phyloP scores from a whole-genome alignment of 2,888 invertebrate genomes.

The Lathronympha strigana region DNA sequence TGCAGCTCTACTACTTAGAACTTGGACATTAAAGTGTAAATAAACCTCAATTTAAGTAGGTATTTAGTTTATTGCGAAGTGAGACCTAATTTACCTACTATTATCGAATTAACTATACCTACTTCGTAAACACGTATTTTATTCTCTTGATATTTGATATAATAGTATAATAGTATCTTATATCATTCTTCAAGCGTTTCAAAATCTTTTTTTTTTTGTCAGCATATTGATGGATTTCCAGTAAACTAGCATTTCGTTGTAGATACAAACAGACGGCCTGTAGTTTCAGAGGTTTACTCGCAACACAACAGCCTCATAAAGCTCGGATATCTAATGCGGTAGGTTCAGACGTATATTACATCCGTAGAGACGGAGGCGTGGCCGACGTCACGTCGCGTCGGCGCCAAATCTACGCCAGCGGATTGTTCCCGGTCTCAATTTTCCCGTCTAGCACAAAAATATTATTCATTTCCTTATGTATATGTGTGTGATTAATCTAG shows the following conservation, averaged over 20 bases:
- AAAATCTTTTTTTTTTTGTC: neutral
- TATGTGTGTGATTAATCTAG: neutral
- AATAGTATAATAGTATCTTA: neutral
- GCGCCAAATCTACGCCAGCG: constrained; percentile 68
- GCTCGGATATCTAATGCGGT: constrained; percentile 51
- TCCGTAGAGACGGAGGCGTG: constrained; percentile 72
- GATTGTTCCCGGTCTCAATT: constrained; percentile 64
- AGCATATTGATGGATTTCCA: neutral
- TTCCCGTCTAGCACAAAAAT: constrained; percentile 49
- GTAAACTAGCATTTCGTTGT: neutral
- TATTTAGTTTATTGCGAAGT: constrained; percentile 6
- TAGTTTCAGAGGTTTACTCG: neutral
- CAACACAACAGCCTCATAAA: constrained; percentile 5
- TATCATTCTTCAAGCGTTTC: neutral
- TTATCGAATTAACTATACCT: constrained; percentile 13
- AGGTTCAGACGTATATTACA: constrained; percentile 61
- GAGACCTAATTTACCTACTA: constrained; percentile 6
- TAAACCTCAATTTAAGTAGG: constrained; percentile 2
- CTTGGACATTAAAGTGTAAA: constrained; percentile 10
- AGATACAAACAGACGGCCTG: too few relatives aligned
- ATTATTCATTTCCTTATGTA: constrained; percentile 6
- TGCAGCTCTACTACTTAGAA: constrained; percentile 12
- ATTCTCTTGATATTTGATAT: constrained; percentile 8
- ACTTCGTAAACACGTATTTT: neutral
- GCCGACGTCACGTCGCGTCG: constrained; percentile 75